Evolutionary conservation across 2,888 invertebrate genomes (phyloP), one percentile per base, ranked within the genome.

Genomic region (Junonia oenone): DNA sequence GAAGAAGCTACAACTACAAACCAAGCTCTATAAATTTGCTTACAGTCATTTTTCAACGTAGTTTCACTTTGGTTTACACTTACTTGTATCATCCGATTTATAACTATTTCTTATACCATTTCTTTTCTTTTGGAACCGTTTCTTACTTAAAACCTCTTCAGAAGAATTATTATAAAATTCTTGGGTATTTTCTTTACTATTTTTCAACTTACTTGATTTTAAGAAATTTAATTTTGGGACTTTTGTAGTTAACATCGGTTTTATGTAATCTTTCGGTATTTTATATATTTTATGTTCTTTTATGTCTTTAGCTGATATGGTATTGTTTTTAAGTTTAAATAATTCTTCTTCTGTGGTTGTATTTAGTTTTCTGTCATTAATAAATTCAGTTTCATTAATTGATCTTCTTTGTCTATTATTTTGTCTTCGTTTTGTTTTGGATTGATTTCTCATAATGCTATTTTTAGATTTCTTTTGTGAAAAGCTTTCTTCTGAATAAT

Each of bases 391-490:
- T 1, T 66, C 49, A 15, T 81, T 82, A 0, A 69, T 17, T 0
- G 73, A 68, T 17, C 86, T 65, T 52, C 78, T 83, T 11, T 58
- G 69, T 48, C 83, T 68, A 0, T 76, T 26, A 1, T 63, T 62
- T 6, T 59, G 22, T 53, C 59, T 62, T 1, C 27, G 51, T 48
- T 13, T 69, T 62, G 0, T 46, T 46, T 62, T 61, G 11, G 48
- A 51, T 6, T 11, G 64, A 55, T 53, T 63, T 67, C 6, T 58
- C 2, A 13, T 27, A 19, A 5, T 19, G 4, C 13, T 38, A 5
- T 40, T 63, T 59, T 55, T 45, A 4, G 59, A 6, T 45, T 56
- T 57, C 26, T 54, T 56, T 33, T 45, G 46, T 22, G 50, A 15
- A 29, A 54, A 58, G 1, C 59, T 58, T 56, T 64, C 67, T 6